Evolutionary conservation across 2,888 invertebrate genomes (phyloP).

Genomic region (Ectemnius lituratus): DNA sequence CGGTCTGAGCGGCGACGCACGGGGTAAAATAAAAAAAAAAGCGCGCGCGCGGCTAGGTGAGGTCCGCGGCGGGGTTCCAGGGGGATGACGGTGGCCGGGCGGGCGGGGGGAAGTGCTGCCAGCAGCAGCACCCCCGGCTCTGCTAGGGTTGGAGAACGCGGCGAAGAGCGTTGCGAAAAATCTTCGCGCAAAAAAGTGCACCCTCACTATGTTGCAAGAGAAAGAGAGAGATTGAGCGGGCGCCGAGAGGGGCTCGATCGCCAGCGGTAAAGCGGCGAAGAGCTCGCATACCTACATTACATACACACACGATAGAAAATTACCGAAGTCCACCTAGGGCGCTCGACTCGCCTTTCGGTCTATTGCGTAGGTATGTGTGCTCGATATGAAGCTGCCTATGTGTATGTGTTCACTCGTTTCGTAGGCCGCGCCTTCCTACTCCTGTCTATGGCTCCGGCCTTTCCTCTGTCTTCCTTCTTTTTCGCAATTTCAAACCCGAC

Average conservation of each 20-base stretch:
- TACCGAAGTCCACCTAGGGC: constrained; percentile 57
- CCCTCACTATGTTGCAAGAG: constrained; percentile 46
- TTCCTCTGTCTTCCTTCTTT: constrained; percentile 23
- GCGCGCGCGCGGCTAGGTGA: constrained; percentile 41
- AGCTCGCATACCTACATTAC: constrained; percentile 36
- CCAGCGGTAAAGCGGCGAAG: constrained; percentile 40
- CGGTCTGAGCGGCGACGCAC: constrained; percentile 74
- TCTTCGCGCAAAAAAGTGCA: constrained; percentile 66
- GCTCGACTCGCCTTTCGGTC: constrained; percentile 44
- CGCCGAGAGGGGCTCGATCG: neutral
- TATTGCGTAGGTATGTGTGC: constrained; percentile 22
- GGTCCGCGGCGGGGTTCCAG: constrained; percentile 16
- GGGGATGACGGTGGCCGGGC: constrained; percentile 25
- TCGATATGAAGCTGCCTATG: constrained; percentile 9
- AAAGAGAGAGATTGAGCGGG: constrained; percentile 31
- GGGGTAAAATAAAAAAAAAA: constrained; percentile 69
- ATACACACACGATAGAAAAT: constrained; percentile 55
- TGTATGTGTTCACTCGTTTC: constrained; percentile 4
- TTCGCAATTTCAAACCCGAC: constrained; percentile 49
- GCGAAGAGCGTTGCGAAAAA: constrained; percentile 70
- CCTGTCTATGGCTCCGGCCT: neutral
- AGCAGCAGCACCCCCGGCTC: constrained; percentile 39
- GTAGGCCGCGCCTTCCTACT: constrained; percentile 2
- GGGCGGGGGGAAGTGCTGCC: constrained; percentile 35
- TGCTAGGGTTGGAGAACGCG: constrained; percentile 56